Base-by-base conservation (phyloP, 2,113 vertebrate species). In the Oncorhynchus tshawytscha region DNA sequence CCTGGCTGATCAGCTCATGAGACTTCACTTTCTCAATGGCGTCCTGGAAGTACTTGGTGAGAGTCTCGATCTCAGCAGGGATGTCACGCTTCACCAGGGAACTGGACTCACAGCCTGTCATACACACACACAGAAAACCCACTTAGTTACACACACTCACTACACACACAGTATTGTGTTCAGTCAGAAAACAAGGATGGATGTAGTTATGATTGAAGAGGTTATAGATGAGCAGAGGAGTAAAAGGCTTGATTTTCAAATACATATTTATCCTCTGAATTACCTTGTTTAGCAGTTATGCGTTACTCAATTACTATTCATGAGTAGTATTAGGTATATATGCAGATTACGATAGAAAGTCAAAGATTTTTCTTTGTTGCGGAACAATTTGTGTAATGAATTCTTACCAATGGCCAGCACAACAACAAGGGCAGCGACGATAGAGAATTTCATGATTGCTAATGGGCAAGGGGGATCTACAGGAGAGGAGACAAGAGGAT, bases 371-470 rank as follows among this genome's bases (percentile, higher is more conserved):
- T 54, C 39, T 45, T 45, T 45, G 15, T 48, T 27, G 27, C 31
- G 27, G 8, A 57, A 29, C 6, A 54, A 15, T 12, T 54, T 45
- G 22, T 24, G 4, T 4, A 25, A 13, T 65, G 13, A 31, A 54
- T 25, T 65, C 76, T 84, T 78, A 92, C 90, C 87, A 34, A 90
- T 74, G 59, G 86, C 88, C 84, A 92, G 82, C 18, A 84, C 68
- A 16, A 87, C 66, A 12, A 86, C 27, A 67, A 92, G 67, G 70
- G 85, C 20, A 18, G 81, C 69, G 6, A 87, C 49, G 0, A 89
- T 62, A 70, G 85, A 78, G 81, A 87, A 73, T 57, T 87, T 92
- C 91, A 93, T 93, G 87, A 39, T 79, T 85, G 81, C 82, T 59
- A 80, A 75, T 68, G 78, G 76, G 67, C 1, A 18, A 80, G 57